Evolutionary conservation across 2,888 invertebrate species (phyloP).

Genomic region (Cantharis nigra): DNA sequence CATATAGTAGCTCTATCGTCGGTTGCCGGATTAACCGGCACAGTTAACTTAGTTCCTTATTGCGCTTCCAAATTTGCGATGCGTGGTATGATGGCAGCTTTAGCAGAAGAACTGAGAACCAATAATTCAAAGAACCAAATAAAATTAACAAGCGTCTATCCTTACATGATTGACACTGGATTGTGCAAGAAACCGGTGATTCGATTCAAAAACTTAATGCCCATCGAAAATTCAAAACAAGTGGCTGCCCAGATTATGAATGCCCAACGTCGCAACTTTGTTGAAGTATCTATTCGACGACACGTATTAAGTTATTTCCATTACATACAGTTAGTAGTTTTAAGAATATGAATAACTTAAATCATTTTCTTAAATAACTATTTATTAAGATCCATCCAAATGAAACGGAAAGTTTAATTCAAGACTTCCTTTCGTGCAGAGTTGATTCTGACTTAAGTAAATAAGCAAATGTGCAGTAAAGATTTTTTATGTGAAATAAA

Average conservation of each 20-base stretch:
- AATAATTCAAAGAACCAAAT: constrained; percentile 59
- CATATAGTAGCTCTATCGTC: constrained; percentile 79
- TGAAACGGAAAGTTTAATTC: not conserved
- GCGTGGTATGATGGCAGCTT: constrained; percentile 81
- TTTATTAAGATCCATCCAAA: constrained; percentile 2
- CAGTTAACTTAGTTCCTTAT: constrained; percentile 79
- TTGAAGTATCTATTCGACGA: constrained; percentile 68
- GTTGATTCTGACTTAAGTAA: not conserved
- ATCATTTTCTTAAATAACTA: not conserved
- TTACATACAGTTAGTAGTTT: not conserved
- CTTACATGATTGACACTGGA: constrained; percentile 88
- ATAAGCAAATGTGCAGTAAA: not conserved
- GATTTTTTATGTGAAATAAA: not conserved
- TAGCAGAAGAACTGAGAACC: constrained; percentile 71
- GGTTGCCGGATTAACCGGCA: constrained; percentile 74
- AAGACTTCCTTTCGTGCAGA: not conserved
- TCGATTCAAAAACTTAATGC: constrained; percentile 69
- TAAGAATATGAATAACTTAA: not conserved
- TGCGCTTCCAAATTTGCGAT: constrained; percentile 84
- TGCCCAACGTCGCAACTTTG: constrained; percentile 67
- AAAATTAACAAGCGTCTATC: constrained; percentile 81
- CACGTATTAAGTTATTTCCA: constrained; percentile 37
- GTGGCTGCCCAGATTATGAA: constrained; percentile 69
- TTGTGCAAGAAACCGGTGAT: constrained; percentile 77
- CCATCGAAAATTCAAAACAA: constrained; percentile 64